These are phyloP conservation scores for Barbus barbus DNA, from an alignment of 2,113 vertebrate genomes.

Conservation along the genomic window DNA sequence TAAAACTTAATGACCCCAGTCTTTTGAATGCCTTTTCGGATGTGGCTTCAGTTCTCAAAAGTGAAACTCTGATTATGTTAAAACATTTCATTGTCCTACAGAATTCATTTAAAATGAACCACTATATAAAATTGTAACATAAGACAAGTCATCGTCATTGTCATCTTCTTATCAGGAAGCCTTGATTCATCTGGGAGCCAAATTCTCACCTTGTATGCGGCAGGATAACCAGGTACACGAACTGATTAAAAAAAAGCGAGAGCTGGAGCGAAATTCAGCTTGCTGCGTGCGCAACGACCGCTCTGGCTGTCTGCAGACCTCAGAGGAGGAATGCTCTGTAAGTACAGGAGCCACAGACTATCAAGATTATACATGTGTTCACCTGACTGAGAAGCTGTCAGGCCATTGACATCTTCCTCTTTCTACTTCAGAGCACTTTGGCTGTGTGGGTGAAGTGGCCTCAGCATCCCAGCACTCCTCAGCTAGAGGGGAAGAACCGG, in stretches of 20 bases:
- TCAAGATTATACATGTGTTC: background rate
- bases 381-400: background rate
- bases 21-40: too few species aligned
- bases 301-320: slow-evolving; percentile 93
- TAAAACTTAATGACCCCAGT: too few species aligned
- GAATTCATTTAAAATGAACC: background rate
- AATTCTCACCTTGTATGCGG: slow-evolving; percentile 65
- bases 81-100: background rate
- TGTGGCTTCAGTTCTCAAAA: too few species aligned
- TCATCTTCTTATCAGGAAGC: slow-evolving; percentile 78
- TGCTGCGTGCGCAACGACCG: slow-evolving; percentile 96
- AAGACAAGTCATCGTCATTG: background rate
- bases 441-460: slow-evolving; percentile 99
- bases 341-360: too few species aligned
- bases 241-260: slow-evolving; percentile 85
- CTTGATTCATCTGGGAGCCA: slow-evolving; percentile 97
- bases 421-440: slow-evolving; percentile 82
- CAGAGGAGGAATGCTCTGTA: slow-evolving; percentile 94
- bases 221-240: slow-evolving; percentile 92
- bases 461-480: slow-evolving; percentile 81
- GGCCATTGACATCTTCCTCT: background rate
- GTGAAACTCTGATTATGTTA: background rate
- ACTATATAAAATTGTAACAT: too few species aligned
- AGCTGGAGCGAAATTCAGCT: slow-evolving; percentile 88
- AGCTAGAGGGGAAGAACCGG: slow-evolving; percentile 78